A percentile compares a stretch with the other conserved stretches of the same genome.
These are phyloP conservation scores for Meteorus sp. DNA, from an alignment of 1,140 invertebrate species.

Conservation along the genomic window DNA sequence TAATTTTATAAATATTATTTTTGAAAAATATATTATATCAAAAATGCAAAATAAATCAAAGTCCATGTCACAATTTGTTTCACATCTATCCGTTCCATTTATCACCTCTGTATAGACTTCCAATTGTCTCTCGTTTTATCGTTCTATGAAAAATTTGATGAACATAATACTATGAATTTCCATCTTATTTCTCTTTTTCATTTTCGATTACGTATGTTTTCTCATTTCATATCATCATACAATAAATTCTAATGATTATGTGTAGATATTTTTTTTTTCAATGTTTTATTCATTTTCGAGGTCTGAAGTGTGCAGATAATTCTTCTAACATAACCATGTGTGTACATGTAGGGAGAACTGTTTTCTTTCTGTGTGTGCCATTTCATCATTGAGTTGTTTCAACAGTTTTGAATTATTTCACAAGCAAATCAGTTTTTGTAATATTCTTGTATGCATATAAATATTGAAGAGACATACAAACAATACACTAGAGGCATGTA, in stretches of 20 bases:
- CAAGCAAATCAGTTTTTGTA: too few species aligned
- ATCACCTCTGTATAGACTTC: too few species aligned
- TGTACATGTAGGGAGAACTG: neutral
- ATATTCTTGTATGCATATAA: neutral
- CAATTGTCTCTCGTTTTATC: too few species aligned
- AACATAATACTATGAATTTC: too few species aligned
- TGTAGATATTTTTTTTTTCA: constrained; percentile 43
- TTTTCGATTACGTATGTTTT: neutral
- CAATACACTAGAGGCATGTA: too few species aligned
- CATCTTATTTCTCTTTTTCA: neutral
- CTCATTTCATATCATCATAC: constrained; percentile 47
- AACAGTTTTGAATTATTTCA: too few species aligned
- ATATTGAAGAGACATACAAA: neutral
- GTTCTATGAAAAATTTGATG: too few species aligned
- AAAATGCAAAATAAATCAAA: too few species aligned
- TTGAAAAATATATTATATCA: neutral
- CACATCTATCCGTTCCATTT: too few species aligned
- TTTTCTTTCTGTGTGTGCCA: neutral
- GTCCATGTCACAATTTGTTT: too few species aligned
- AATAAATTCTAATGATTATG: constrained; percentile 58
- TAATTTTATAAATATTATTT: neutral
- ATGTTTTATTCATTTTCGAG: too few species aligned
- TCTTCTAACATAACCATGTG: constrained; percentile 24
- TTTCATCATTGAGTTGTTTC: neutral
- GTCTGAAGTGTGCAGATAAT: constrained; percentile 39